These are phyloP conservation scores for Astyanax mexicanus DNA, from an alignment of 2,797 vertebrate genomes.

Conservation along the genomic window DNA sequence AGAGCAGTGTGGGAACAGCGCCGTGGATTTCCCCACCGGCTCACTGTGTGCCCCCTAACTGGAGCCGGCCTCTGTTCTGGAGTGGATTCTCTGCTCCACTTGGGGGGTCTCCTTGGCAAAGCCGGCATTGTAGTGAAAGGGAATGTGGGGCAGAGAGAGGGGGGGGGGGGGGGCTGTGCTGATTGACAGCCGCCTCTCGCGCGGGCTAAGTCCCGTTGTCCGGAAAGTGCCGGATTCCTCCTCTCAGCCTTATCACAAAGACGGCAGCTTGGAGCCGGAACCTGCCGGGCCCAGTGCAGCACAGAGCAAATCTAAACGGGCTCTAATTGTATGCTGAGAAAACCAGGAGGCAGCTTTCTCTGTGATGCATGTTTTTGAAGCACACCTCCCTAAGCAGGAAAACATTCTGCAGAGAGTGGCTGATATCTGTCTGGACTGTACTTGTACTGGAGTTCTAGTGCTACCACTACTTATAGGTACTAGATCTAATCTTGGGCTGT, in stretches of 20 bases:
- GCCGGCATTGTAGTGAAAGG: conserved; percentile 28
- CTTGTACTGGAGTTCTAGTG: conserved; percentile 3
- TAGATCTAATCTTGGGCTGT: too few relatives aligned
- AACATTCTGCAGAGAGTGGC: neutral
- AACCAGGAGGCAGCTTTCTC: neutral
- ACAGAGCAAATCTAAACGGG: conserved; percentile 18
- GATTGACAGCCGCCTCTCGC: conserved; percentile 58
- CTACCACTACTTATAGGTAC: too few relatives aligned
- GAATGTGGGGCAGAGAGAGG: conserved; percentile 24
- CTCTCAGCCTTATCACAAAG: conserved; percentile 41
- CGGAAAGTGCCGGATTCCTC: conserved; percentile 25
- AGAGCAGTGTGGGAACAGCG: conserved; percentile 54
- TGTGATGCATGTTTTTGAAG: conserved; percentile 15
- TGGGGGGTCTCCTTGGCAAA: conserved; percentile 52
- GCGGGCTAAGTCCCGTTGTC: conserved; percentile 34
- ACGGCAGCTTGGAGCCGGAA: conserved; percentile 30
- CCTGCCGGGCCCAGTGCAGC: conserved; percentile 23
- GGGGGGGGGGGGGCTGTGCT: neutral
- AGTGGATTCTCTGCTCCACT: conserved; percentile 51
- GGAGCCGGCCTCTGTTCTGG: conserved; percentile 46
- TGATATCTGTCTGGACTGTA: neutral
- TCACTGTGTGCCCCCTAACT: conserved; percentile 20
- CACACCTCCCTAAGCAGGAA: neutral
- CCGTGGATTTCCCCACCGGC: conserved; percentile 42
- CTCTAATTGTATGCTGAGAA: conserved; percentile 15